phyloP scores from a whole-genome alignment of 2,888 invertebrate species.

The Ennomos fuscantarius region DNA sequence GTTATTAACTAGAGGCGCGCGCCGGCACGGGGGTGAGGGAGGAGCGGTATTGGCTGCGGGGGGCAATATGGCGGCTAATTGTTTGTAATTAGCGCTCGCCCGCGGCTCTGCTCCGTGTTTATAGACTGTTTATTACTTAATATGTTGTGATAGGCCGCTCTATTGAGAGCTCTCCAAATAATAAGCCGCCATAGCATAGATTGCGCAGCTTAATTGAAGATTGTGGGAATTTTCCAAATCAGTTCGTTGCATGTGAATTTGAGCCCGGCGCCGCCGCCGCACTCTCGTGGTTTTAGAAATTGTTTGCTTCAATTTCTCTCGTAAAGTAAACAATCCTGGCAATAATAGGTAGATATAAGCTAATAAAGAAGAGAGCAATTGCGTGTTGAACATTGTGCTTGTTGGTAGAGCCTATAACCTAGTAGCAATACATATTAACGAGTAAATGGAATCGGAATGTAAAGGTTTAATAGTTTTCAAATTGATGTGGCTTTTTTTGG shows the following conservation, averaged over 20 bases:
- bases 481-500: too few relatives aligned
- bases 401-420: too few relatives aligned
- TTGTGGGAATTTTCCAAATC: constrained; percentile 50
- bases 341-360: too few relatives aligned
- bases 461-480: too few relatives aligned
- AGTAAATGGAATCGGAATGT: too few relatives aligned
- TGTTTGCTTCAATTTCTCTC: too few relatives aligned
- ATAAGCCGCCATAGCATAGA: constrained; percentile 37
- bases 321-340: too few relatives aligned
- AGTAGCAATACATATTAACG: too few relatives aligned
- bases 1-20: constrained; percentile 59
- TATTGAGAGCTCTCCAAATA: constrained; percentile 50
- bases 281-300: not conserved
- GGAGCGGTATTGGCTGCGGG: constrained; percentile 51
- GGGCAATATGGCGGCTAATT: constrained; percentile 70
- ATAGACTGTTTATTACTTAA: constrained; percentile 81
- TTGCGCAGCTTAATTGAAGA: constrained; percentile 45
- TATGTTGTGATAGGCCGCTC: constrained; percentile 65
- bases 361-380: too few relatives aligned
- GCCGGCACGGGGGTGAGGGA: constrained; percentile 44
- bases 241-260: constrained; percentile 25
- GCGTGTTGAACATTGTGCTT: too few relatives aligned
- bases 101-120: constrained; percentile 56
- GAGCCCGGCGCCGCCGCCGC: constrained; percentile 12
- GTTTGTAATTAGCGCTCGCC: constrained; percentile 73